Evolutionary conservation across 2,888 invertebrate genomes (phyloP), one percentile per base, ranked within the genome.

Genomic region (Cephus runcator): DNA sequence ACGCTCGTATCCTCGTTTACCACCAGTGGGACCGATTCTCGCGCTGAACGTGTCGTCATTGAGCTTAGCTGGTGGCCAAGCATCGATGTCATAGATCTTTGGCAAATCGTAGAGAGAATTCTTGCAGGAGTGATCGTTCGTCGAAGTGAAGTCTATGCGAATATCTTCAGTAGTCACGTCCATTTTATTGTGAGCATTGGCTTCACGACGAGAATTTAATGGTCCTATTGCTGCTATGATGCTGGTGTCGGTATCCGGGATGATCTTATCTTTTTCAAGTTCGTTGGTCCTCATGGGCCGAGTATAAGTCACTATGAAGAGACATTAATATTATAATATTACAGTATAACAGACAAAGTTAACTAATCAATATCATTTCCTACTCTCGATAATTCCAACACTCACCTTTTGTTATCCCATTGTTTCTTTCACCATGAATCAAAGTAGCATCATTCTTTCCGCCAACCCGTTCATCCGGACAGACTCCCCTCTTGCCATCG

Each of bases 201-300:
- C 97, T 90, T 98, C 97, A 84, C 94, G 94, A 76, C 95, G 92
- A 0, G 94, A 93, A 92, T 97, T 97, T 40, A 98, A 92, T 0
- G 96, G 95, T 0, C 98, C 98, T 84, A 98, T 96, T 6, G 98
- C 98, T 0, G 97, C 97, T 77, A 98, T 96, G 4, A 98, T 95
- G 35, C 95, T 96, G 34, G 96, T 95, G 40, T 96, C 94, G 1
- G 94, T 92, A 34, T 95, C 93, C 1, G 95, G 93, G 76, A 97
- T 94, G 82, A 95, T 94, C 83, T 93, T 93, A 91, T 97, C 97
- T 81, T 95, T 95, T 68, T 93, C 92, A 0, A 95, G 93, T 85
- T 97, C 97, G 83, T 94, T 95, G 0, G 97, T 96, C 78, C 95
- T 94, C 76, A 98, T 92, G 0, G 97, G 96, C 0, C 97, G 94